phyloP scores from a whole-genome alignment of 1,140 invertebrate species.

The Ceratoteleas bidentatus region DNA sequence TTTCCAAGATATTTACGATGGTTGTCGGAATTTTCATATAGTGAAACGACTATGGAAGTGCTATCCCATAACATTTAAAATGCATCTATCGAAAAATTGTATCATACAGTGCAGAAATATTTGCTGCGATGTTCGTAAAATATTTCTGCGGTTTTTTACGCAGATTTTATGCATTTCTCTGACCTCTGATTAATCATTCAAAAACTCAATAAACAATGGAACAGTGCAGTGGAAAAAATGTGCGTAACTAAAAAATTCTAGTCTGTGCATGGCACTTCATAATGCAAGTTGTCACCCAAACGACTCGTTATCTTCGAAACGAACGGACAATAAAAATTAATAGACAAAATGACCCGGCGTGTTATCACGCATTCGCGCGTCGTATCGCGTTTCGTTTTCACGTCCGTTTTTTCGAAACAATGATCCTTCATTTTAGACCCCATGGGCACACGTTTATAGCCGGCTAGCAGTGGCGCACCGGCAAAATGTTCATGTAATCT shows the following conservation, averaged over 20 bases:
- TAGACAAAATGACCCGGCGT: conserved; percentile 23
- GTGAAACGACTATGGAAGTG: conserved; percentile 1
- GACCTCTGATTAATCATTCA: too few relatives aligned
- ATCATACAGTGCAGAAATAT: background rate
- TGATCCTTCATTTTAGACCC: conserved; percentile 52
- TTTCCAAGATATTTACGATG: background rate
- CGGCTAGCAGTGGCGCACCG: conserved; percentile 33
- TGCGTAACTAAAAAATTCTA: too few relatives aligned
- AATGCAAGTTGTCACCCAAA: too few relatives aligned
- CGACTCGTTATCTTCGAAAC: background rate
- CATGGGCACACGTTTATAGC: conserved; percentile 49
- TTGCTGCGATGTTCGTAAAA: background rate
- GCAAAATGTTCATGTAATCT: conserved; percentile 70
- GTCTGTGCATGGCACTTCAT: too few relatives aligned
- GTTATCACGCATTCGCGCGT: conserved; percentile 17
- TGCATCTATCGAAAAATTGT: too few relatives aligned
- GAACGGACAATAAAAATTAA: conserved; percentile 18
- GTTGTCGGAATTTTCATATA: background rate
- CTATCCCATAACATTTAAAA: background rate
- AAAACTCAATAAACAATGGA: too few relatives aligned
- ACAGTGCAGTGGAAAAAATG: too few relatives aligned
- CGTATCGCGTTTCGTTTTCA: conserved; percentile 26
- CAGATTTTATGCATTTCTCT: too few relatives aligned
- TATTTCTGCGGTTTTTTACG: too few relatives aligned
- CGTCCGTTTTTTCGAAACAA: conserved; percentile 42